A percentile compares a stretch with the other conserved stretches of the same genome.
Conservation (phyloP, 1,140 invertebrate species). For the Drosophila dunni region DNA sequence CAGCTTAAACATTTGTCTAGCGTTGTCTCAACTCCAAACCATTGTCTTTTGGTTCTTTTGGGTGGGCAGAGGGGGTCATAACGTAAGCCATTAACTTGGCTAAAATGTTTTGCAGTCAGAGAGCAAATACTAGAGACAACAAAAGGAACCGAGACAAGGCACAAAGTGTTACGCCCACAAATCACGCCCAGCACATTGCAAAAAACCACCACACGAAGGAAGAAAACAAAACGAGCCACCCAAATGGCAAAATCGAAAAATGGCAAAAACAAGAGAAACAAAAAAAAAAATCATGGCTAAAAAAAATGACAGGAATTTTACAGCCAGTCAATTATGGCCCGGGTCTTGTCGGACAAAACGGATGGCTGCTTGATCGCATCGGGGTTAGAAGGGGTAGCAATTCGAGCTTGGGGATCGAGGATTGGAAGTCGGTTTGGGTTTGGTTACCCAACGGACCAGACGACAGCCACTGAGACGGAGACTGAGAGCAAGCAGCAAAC, state of each 20-base stretch:
- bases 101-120: constrained; percentile 54
- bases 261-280: constrained; percentile 11
- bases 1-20: not conserved
- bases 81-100: constrained; percentile 66
- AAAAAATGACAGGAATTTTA: constrained; percentile 78
- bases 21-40: not conserved
- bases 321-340: constrained; percentile 78
- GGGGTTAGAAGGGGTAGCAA: not conserved
- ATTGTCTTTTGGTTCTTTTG: constrained; percentile 8
- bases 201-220: constrained; percentile 44
- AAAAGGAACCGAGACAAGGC: constrained; percentile 39
- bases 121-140: constrained; percentile 63
- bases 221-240: constrained; percentile 47
- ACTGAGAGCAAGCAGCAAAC: constrained; percentile 38
- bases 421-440: constrained; percentile 9
- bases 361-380: not conserved
- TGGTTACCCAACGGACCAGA: constrained; percentile 40
- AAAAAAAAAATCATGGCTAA: too few relatives aligned
- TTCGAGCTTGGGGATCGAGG: constrained; percentile 7
- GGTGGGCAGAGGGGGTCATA: not conserved
- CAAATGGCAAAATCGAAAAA: constrained; percentile 34
- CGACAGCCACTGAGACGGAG: constrained; percentile 31
- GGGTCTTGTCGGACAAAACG: constrained; percentile 31
- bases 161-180: constrained; percentile 77
- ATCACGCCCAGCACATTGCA: constrained; percentile 69